Evolutionary conservation across 2,888 invertebrate genomes (phyloP).

Genomic region (Orchesellides sinensis): DNA sequence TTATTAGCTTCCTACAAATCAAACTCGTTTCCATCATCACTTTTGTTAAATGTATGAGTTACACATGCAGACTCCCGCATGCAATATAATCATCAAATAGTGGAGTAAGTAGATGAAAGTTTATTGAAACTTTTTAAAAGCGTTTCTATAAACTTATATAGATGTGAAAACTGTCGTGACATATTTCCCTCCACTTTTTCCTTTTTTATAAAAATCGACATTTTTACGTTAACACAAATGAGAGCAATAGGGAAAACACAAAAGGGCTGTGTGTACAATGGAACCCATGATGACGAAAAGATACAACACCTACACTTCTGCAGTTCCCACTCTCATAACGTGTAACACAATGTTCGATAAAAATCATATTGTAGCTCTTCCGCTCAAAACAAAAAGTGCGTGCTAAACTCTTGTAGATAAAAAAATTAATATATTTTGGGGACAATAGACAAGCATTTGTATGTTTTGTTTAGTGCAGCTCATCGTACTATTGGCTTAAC

Average conservation of each 20-base stretch:
- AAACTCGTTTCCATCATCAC: no score
- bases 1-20: no score
- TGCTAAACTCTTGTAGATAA: conserved; percentile 62
- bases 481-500: no score
- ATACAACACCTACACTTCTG: conserved; percentile 44
- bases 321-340: conserved; percentile 8
- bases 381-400: conserved; percentile 57
- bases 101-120: background rate
- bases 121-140: background rate
- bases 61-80: no score
- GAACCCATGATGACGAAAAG: conserved; percentile 44
- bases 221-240: conserved; percentile 53
- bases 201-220: conserved; percentile 39
- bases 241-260: background rate
- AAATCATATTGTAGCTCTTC: conserved; percentile 57
- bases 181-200: conserved; percentile 44
- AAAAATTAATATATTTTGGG: conserved; percentile 53
- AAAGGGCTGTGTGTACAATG: background rate
- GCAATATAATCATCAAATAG: background rate
- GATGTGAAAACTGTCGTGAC: conserved; percentile 46
- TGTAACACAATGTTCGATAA: conserved; percentile 25
- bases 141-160: no score
- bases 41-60: no score
- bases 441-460: conserved; percentile 25
- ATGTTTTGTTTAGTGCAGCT: no score